Base-by-base conservation (phyloP, 2,113 vertebrate genomes). In the Antigone vipio region DNA sequence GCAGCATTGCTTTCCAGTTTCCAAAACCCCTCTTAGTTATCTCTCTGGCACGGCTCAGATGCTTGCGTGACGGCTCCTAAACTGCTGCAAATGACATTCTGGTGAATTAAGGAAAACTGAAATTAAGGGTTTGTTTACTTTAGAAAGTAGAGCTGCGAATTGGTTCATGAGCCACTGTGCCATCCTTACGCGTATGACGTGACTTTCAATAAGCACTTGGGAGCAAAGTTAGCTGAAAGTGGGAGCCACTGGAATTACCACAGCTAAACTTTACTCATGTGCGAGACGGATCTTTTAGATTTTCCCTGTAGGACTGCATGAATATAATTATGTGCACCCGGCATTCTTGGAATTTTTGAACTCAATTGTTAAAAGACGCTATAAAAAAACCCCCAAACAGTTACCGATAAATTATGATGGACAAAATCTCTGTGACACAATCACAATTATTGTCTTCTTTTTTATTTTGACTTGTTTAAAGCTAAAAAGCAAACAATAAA, bases 241-340 rank as follows among this genome's bases (percentile, higher is more conserved):
- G 12, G 24, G 11, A 90, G 40, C 53, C 22, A 17, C 11, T 38
- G 42, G 42, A 78, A 75, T 78, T 45, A 45, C 26, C 53, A 56
- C 6, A 56, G 21, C 8, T 69, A 45, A 81, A 53, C 12, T 49
- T 64, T 42, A 59, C 30, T 90, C 34, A 35, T 10, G 40, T 66
- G 12, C 71, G 23, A 72, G 17, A 53, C 0, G 0, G 14, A 44
- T 32, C 40, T 75, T 44, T 60, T 71, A 84, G 24, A 45, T 45
- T 52, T 79, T 42, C 29, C 32, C 42, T 81, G 6, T 19, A 64
- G 42, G 11, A 83, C 21, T 63, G 3, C 27, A 53, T 55, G 4
- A 85, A 44, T 79, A 55, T 40, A 55, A 71, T 88, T 56, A 47
- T 0, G 0, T 32, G 12, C 9, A 34, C 7, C 56, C 0, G 0